Conservation (phyloP, 2,888 invertebrate species). For the Lathronympha strigana region DNA sequence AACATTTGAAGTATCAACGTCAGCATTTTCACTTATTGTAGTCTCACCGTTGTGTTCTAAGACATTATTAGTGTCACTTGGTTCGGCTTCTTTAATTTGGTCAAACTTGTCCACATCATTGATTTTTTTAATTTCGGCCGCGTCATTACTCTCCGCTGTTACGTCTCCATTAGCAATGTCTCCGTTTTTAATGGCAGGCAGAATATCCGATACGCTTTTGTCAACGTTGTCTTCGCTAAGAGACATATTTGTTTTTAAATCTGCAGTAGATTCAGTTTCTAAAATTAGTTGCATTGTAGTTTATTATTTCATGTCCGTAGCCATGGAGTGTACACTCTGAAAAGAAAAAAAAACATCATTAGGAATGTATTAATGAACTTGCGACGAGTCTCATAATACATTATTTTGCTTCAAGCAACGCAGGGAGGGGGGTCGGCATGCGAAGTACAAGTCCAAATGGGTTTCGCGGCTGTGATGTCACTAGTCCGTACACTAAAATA, state of each 20-base stretch:
- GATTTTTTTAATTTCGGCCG: constrained; percentile 1
- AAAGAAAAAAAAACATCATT: constrained; percentile 50
- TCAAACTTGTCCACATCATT: constrained; percentile 40
- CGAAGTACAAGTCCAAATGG: no score
- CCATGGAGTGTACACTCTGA: constrained; percentile 53
- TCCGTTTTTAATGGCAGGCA: constrained; percentile 45
- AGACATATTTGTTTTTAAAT: constrained; percentile 65
- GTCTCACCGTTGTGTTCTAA: constrained; percentile 1
- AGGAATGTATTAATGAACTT: constrained; percentile 1
- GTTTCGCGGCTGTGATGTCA: no score
- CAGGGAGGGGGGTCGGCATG: no score
- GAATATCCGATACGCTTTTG: constrained; percentile 51
- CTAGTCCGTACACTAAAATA: no score
- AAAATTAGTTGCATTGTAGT: constrained; percentile 79
- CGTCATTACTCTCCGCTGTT: constrained; percentile 48
- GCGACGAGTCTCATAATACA: no score
- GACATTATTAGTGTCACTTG: background rate
- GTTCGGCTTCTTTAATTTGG: constrained; percentile 38
- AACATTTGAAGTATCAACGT: constrained; percentile 1
- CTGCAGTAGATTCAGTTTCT: constrained; percentile 59
- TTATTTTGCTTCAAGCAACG: no score
- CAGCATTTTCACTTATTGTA: background rate
- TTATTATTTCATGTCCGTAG: constrained; percentile 53
- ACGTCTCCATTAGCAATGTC: constrained; percentile 50
- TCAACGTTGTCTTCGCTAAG: constrained; percentile 57